phyloP scores from a whole-genome alignment of 1,140 invertebrate genomes.

The Hetaerina americana region DNA sequence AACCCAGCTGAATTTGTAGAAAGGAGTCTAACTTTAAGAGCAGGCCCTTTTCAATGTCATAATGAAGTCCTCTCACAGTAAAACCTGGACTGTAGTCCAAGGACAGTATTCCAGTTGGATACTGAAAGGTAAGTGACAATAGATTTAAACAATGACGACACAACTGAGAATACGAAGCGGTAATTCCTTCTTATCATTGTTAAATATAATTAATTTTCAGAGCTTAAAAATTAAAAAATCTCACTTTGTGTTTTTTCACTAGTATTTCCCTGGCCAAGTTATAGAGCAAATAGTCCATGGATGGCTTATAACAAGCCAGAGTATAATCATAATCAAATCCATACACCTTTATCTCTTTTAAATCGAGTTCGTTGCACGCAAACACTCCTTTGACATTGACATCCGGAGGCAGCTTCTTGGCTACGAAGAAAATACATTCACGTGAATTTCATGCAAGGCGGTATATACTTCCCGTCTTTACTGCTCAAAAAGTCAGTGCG shows the following conservation, averaged over 20 bases:
- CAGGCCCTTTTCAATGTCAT: slow-evolving; percentile 91
- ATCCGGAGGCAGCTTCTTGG: slow-evolving; percentile 75
- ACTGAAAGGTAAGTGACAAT: too few species aligned
- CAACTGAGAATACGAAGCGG: too few species aligned
- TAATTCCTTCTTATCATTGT: too few species aligned
- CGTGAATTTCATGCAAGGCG: too few species aligned
- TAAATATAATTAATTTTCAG: background rate
- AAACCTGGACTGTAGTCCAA: slow-evolving; percentile 80
- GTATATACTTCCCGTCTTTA: too few species aligned
- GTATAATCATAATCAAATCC: slow-evolving; percentile 99
- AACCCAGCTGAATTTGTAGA: slow-evolving; percentile 88
- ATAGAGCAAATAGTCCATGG: slow-evolving; percentile 83
- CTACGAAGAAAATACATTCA: too few species aligned
- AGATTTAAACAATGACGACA: background rate
- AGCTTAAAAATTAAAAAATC: slow-evolving; percentile 13
- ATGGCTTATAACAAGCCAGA: slow-evolving; percentile 85
- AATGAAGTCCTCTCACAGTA: slow-evolving; percentile 87
- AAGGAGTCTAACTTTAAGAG: slow-evolving; percentile 92
- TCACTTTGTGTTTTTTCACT: slow-evolving; percentile 78
- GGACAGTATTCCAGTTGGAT: slow-evolving; percentile 70
- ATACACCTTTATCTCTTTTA: slow-evolving; percentile 85
- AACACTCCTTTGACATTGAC: slow-evolving; percentile 79
- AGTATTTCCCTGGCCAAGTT: slow-evolving; percentile 77
- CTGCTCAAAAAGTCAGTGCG: too few species aligned
- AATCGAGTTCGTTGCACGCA: slow-evolving; percentile 91